Conservation (phyloP, 2,797 vertebrate species). For the Anas bahamensis region DNA sequence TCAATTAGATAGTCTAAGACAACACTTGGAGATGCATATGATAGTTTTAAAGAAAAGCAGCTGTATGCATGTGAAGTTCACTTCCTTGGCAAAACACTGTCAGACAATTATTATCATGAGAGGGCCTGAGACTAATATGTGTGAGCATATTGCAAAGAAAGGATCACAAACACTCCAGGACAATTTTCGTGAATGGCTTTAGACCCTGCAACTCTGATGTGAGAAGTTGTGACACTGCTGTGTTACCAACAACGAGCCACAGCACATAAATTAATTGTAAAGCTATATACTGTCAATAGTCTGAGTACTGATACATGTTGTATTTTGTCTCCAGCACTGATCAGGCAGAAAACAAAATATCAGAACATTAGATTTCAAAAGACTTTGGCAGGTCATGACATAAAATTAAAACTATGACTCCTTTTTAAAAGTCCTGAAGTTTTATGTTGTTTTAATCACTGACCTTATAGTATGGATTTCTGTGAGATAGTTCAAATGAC, state of each 20-base stretch:
- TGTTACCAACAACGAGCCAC: neutral
- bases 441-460: neutral
- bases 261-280: neutral
- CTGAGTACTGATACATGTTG: neutral
- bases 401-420: neutral
- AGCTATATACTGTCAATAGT: neutral
- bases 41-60: neutral
- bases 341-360: neutral
- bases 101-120: accelerated
- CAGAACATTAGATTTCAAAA: neutral
- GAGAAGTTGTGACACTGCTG: neutral
- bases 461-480: neutral
- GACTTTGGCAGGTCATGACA: neutral
- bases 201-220: neutral
- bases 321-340: neutral
- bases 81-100: neutral
- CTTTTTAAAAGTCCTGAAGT: neutral
- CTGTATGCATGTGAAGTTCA: neutral
- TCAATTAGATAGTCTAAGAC: neutral
- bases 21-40: neutral
- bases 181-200: neutral
- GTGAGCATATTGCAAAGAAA: neutral
- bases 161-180: neutral
- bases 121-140: neutral
- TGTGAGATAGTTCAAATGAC: neutral